Base-by-base conservation (phyloP, 2,888 invertebrate genomes). In the Pediacus dermestoides region DNA sequence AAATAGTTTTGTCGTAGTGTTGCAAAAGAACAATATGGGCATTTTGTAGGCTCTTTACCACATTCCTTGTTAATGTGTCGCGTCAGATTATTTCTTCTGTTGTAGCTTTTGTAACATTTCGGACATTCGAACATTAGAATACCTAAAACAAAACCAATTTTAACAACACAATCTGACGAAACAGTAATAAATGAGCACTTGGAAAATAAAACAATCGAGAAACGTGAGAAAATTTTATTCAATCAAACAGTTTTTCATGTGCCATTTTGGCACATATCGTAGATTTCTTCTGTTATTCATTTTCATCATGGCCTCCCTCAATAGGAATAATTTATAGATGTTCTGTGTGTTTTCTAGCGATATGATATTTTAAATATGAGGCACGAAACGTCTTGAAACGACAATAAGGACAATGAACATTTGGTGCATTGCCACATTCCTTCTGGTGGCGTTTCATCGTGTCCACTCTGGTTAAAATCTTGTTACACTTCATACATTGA, bases 331-430 rank as follows among this genome's bases (percentile, higher is more conserved):
- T n/a, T n/a, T n/a, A n/a, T n/a, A n/a, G n/a, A n/a, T n/a, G n/a
- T n/a, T n/a, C n/a, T n/a, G n/a, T n/a, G n/a, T 18, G 21, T 7
- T 7, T 18, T 18, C 21, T 18, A 18, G n/a, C 6, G n/a, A 18
- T 6, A 18, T 18, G 41, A 9, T 13, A 21, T 27, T 27, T 37
- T 16, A 74, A 63, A 59, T 73, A 73, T 61, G 73, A 73, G 59
- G 77, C 78, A 66, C 78, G 77, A 57, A 77, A 76, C 51, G 77
- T 75, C 42, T 74, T 72, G 63, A 76, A 76, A 48, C 73, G 70
- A 62, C 80, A 80, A 64, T 75, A 73, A 41, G 73, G 72, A 61
- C 81, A 81, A 63, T 76, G 74, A 69, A 76, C 77, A 59, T 74
- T 73, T 18, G 80, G 79, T 48, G 73, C 71, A 60, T 77, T 77